phyloP scores from a whole-genome alignment of 2,888 invertebrate species.

The Lobophora halterata region DNA sequence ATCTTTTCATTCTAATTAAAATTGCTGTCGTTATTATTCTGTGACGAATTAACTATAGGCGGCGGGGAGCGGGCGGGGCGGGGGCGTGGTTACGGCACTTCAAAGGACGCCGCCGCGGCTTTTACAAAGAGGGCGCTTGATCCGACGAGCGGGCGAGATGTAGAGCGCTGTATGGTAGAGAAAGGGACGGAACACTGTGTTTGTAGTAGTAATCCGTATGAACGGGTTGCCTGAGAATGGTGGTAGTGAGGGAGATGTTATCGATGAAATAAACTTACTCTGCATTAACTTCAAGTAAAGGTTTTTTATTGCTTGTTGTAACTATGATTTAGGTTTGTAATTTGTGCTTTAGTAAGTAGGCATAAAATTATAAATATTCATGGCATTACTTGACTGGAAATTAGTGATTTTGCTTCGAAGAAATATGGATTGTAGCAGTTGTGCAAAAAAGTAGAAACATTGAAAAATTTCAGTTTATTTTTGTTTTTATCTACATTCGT shows the following conservation, averaged over 20 bases:
- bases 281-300: background rate
- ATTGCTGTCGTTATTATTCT: slow-evolving; percentile 74
- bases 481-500: no score
- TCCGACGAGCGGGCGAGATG: slow-evolving; percentile 47
- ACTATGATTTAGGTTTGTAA: slow-evolving; percentile 1
- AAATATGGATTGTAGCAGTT: no score
- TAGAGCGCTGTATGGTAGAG: slow-evolving; percentile 16
- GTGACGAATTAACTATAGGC: slow-evolving; percentile 68
- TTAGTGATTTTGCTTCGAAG: no score
- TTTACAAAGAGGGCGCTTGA: slow-evolving; percentile 63
- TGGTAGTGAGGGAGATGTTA: slow-evolving; percentile 51
- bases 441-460: no score
- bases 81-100: slow-evolving; percentile 65
- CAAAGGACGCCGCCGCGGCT: slow-evolving; percentile 69
- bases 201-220: slow-evolving; percentile 69
- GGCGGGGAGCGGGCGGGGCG: slow-evolving; percentile 48
- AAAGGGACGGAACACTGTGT: slow-evolving; percentile 50
- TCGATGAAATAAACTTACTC: slow-evolving; percentile 34
- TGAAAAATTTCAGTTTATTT: no score
- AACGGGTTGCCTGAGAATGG: slow-evolving; percentile 59
- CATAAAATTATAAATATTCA: no score
- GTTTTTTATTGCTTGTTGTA: slow-evolving; percentile 5
- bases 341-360: background rate
- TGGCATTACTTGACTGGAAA: no score
- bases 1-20: slow-evolving; percentile 71